phyloP scores from a whole-genome alignment of 2,113 vertebrate species.

The Boulengeromyrus knoepffleri region DNA sequence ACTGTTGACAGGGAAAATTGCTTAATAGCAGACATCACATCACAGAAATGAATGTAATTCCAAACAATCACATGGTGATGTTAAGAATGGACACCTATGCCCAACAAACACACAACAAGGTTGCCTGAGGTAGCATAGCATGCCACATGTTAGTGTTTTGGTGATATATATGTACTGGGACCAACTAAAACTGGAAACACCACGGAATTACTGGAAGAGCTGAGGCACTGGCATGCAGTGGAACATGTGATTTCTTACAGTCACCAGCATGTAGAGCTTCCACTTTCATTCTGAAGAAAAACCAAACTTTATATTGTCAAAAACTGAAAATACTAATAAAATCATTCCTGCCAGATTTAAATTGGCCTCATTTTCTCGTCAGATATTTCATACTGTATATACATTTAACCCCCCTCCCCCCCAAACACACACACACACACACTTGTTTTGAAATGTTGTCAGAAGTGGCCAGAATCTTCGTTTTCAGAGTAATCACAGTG shows the following conservation, averaged over 20 bases:
- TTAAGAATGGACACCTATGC: background rate
- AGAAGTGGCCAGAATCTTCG: constrained; percentile 22
- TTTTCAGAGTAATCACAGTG: constrained; percentile 26
- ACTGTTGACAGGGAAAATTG: background rate
- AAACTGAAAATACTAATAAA: background rate
- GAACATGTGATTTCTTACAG: background rate
- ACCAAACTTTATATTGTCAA: background rate
- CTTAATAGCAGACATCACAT: background rate
- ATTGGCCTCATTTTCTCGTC: background rate
- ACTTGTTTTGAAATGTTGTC: background rate
- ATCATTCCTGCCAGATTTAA: background rate
- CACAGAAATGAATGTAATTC: background rate
- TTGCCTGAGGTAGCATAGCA: background rate
- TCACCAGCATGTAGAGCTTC: background rate
- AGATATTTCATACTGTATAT: background rate
- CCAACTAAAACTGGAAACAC: background rate
- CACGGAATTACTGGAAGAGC: background rate
- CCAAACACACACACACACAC: background rate
- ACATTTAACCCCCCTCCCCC: background rate
- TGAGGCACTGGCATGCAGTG: background rate
- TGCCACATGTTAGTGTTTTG: background rate
- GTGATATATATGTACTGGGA: background rate
- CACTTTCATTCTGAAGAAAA: background rate
- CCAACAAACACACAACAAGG: background rate
- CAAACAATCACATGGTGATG: background rate